Evolutionary conservation across 1,140 invertebrate genomes (phyloP), one percentile per base, ranked within the genome.

Genomic region (Aphidius gifuensis): DNA sequence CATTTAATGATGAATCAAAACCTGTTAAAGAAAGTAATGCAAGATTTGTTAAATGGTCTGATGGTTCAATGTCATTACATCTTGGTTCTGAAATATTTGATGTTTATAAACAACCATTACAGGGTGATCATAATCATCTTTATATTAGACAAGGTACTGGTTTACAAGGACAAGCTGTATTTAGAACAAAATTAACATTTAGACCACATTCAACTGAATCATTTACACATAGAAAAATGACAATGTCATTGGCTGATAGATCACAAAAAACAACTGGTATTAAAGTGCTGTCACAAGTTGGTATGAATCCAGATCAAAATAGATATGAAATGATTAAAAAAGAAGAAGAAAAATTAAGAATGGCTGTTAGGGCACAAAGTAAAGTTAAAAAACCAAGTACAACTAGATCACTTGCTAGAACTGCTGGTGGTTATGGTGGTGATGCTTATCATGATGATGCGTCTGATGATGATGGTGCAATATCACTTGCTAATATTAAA

Each of bases 211-310:
- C 96, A 1, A 99, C 97, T 0, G 97, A 99, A 72, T 97, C 94
- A 3, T 97, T 98, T 79, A 99, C 97, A 3, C 97, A 99, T 82
- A 87, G 96, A 64, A 99, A 99, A 85, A 97, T 99, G 90, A 99
- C 97, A 1, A 85, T 98, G 78, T 98, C 95, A 0, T 82, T 99
- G 51, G 97, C 97, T 5, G 97, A 99, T 77, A 85, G 97, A 9
- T 97, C 94, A n/a, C 92, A 92, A 59, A 99, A 99, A 78, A 92
- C 94, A 9, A 90, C 92, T 16, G 96, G 97, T 61, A 97, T 99
- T 69, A 97, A 98, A 83, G 94, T 99, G 40, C 80, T 99, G 53
- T 96, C 94, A 0, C 93, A 92, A 79, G 94, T 97, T 59, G 96
- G 94, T 11, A 86, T 88, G 66, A 95, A 99, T 84, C 96, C 96